These are phyloP conservation scores for Trididemnum clinides DNA, from an alignment of 23 tunicate species.

Conservation along the genomic window DNA sequence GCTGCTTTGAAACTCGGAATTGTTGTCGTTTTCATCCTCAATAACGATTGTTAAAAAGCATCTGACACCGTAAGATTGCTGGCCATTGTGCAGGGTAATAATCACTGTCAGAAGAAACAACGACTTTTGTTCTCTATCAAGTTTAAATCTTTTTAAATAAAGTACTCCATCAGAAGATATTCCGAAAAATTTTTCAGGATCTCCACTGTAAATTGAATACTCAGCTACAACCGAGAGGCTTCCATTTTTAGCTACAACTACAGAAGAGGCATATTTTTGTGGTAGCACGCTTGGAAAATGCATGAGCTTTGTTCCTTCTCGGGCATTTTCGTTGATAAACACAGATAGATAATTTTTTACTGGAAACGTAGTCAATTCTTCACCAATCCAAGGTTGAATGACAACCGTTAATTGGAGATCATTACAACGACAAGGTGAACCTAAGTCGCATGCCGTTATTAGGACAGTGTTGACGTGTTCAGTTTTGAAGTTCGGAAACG, in stretches of 20 bases:
- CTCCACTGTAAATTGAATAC: constrained; percentile 4
- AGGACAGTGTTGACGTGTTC: constrained; percentile 1
- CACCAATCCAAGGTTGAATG: constrained; percentile 12
- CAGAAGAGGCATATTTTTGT: background rate
- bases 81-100: background rate
- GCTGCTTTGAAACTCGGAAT: background rate
- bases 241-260: background rate
- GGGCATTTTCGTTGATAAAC: constrained; percentile 10
- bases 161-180: constrained; percentile 60
- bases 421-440: constrained; percentile 44
- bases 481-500: background rate
- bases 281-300: constrained; percentile 18
- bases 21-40: constrained; percentile 50
- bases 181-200: constrained; percentile 10
- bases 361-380: background rate
- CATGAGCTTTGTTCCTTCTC: constrained; percentile 13
- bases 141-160: background rate
- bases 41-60: constrained; percentile 8
- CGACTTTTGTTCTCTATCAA: constrained; percentile 27
- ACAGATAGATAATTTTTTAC: background rate
- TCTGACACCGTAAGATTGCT: background rate
- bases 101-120: background rate
- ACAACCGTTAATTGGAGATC: constrained; percentile 6
- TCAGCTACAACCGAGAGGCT: background rate
- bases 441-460: constrained; percentile 58